These are phyloP conservation scores for Spinus olivaceus DNA, from an alignment of 2,797 vertebrate genomes.

Conservation along the genomic window DNA sequence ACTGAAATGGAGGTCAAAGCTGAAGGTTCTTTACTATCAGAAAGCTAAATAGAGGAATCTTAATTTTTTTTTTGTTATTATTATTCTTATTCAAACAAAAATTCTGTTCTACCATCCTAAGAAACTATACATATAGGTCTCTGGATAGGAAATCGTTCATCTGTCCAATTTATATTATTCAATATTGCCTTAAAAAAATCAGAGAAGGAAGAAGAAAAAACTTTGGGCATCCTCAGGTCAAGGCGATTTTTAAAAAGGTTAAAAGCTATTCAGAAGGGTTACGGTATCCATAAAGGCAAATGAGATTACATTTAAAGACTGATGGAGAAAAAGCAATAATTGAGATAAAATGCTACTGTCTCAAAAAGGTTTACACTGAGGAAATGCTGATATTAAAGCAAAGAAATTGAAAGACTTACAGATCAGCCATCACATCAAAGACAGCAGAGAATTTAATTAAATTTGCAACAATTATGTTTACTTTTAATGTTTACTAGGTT, in stretches of 20 bases:
- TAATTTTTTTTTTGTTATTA: slow-evolving; percentile 43
- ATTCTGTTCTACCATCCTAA: slow-evolving; percentile 31
- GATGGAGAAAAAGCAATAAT: slow-evolving; percentile 79
- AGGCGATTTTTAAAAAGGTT: slow-evolving; percentile 82
- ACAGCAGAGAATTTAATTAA: slow-evolving; percentile 60
- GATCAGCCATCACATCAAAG: slow-evolving; percentile 68
- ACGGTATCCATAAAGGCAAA: slow-evolving; percentile 82
- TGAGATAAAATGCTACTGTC: slow-evolving; percentile 77
- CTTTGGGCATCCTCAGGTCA: slow-evolving; percentile 78
- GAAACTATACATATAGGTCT: background rate
- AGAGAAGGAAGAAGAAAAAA: slow-evolving; percentile 38
- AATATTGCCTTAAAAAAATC: slow-evolving; percentile 66
- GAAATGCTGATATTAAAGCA: slow-evolving; percentile 66
- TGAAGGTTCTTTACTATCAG: slow-evolving; percentile 74
- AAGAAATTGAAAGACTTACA: slow-evolving; percentile 71
- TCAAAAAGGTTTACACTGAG: slow-evolving; percentile 70
- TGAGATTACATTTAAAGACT: slow-evolving; percentile 83
- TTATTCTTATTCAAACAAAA: slow-evolving; percentile 65
- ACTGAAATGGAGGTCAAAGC: slow-evolving; percentile 77
- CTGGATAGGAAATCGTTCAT: slow-evolving; percentile 49
- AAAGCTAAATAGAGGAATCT: slow-evolving; percentile 62
- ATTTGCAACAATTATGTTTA: slow-evolving; percentile 71
- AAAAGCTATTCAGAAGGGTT: slow-evolving; percentile 85
- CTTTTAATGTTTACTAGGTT: slow-evolving; percentile 67
- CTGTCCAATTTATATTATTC: slow-evolving; percentile 72